Percentiles rank a stretch among this genome's conserved stretches.
Evolutionary conservation across 2,797 vertebrate genomes (phyloP).

Genomic region (Tamandua tetradactyla): DNA sequence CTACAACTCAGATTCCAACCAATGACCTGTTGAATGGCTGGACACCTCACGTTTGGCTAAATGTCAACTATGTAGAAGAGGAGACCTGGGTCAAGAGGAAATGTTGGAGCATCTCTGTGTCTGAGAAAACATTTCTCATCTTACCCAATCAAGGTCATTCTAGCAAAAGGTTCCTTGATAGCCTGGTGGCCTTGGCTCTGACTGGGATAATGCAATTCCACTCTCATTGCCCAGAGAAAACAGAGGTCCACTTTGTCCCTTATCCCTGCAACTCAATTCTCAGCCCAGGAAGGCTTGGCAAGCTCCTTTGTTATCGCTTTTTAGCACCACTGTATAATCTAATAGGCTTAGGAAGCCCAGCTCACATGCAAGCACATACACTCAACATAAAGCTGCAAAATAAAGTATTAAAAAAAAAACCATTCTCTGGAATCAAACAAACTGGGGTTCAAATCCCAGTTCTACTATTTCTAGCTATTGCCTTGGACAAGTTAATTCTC

Average conservation of each 20-base stretch:
- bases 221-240: neutral
- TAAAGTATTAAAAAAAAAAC: too few species aligned
- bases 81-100: slow-evolving; percentile 14
- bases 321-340: neutral
- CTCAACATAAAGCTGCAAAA: too few species aligned
- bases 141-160: slow-evolving; percentile 49
- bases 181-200: neutral
- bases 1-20: neutral
- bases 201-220: neutral
- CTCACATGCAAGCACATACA: accelerated
- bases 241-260: neutral
- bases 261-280: neutral
- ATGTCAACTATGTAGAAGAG: slow-evolving; percentile 23
- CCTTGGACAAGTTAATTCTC: neutral
- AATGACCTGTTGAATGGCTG: slow-evolving; percentile 30
- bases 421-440: neutral
- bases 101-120: slow-evolving; percentile 11
- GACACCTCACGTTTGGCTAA: slow-evolving; percentile 77
- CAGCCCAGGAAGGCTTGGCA: neutral
- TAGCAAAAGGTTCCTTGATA: neutral
- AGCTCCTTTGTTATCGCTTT: neutral
- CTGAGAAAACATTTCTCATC: slow-evolving; percentile 38
- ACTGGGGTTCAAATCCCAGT: neutral
- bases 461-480: neutral
- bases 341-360: neutral